phyloP scores from a whole-genome alignment of 30 jellyfish, hydroid and myxozoan species.

The Chrysaora quinquecirrha region DNA sequence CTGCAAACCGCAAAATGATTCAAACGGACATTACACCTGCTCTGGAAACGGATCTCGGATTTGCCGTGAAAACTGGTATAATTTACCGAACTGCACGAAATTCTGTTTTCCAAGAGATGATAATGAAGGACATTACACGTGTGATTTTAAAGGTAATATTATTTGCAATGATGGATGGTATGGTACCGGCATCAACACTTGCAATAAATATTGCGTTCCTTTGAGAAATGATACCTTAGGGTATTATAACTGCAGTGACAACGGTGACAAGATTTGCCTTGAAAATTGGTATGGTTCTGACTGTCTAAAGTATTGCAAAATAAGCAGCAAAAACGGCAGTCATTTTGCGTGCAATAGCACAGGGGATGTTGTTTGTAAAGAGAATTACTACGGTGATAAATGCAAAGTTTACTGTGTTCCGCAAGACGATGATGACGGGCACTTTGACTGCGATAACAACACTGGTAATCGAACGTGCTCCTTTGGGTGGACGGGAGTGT shows the following conservation, averaged over 20 bases:
- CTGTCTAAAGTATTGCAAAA: constrained; percentile 38
- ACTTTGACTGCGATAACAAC: constrained; percentile 22
- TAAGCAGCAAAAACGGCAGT: constrained; percentile 13
- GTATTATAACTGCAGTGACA: constrained; percentile 48
- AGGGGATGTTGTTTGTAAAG: constrained; percentile 20
- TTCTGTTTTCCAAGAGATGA: constrained; percentile 37
- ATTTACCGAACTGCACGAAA: constrained; percentile 13
- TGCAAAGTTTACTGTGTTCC: constrained; percentile 45
- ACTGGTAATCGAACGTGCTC: constrained; percentile 36
- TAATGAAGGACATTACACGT: constrained; percentile 34
- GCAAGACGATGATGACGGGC: constrained; percentile 32
- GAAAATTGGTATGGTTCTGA: constrained; percentile 43
- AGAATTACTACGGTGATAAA: constrained; percentile 33
- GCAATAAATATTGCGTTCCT: constrained; percentile 23
- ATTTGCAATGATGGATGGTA: constrained; percentile 50
- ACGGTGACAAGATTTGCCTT: constrained; percentile 37
- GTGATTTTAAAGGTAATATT: constrained; percentile 27
- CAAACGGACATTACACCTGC: constrained; percentile 46
- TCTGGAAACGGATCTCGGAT: background rate
- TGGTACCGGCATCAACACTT: constrained; percentile 6
- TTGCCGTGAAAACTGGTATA: constrained; percentile 39
- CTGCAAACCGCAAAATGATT: constrained; percentile 29
- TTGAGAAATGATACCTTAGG: constrained; percentile 17
- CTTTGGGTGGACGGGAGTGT: constrained; percentile 31
- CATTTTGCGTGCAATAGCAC: constrained; percentile 2